These are phyloP conservation scores for Anas bahamensis DNA, from an alignment of 2,797 vertebrate species.

Conservation along the genomic window DNA sequence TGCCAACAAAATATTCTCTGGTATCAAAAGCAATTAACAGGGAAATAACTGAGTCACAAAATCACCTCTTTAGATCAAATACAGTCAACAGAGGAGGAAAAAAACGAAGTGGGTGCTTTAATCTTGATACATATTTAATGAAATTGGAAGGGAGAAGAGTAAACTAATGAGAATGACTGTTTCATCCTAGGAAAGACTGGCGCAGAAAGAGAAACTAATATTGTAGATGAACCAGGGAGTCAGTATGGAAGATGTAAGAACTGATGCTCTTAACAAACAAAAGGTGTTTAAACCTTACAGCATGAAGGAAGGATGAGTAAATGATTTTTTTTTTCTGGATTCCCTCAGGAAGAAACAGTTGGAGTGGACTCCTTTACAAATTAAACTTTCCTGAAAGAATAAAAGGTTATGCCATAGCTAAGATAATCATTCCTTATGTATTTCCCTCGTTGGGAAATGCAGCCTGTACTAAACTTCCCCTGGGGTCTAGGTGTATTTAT, in stretches of 20 bases:
- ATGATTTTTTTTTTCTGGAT: neutral
- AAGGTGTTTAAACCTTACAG: neutral
- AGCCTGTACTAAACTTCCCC: neutral
- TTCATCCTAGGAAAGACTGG: neutral
- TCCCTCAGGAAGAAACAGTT: neutral
- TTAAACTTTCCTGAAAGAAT: neutral
- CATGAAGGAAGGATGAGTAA: neutral
- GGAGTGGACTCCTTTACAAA: neutral
- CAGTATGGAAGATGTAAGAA: neutral
- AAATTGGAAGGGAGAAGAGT: neutral
- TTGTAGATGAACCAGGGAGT: neutral
- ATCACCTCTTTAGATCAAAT: conserved; percentile 12
- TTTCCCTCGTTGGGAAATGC: neutral
- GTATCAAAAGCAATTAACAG: conserved; percentile 15
- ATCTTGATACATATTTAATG: conserved; percentile 47
- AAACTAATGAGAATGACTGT: neutral
- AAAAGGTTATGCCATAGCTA: neutral
- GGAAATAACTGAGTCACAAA: conserved; percentile 2
- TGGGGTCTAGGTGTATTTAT: neutral
- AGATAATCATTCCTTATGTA: neutral
- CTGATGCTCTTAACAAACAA: neutral
- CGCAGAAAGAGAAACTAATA: neutral
- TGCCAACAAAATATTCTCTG: neutral
- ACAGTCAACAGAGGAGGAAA: neutral
- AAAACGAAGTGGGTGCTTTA: conserved; percentile 12